Evolutionary conservation across 2,888 invertebrate species (phyloP).

Genomic region (Lysandra coridon): DNA sequence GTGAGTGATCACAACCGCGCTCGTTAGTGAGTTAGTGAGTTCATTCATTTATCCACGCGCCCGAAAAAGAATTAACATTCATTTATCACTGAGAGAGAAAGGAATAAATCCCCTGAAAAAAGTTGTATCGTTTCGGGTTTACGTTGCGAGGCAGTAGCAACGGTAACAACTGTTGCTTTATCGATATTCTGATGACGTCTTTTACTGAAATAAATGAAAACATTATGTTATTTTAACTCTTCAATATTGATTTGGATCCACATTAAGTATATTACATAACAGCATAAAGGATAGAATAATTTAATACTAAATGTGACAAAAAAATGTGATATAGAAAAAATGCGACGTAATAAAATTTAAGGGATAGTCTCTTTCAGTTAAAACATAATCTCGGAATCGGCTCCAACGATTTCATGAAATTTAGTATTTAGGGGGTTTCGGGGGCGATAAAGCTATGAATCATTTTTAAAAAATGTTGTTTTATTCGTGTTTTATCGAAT

Average conservation of each 20-base stretch:
- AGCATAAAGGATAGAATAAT: too few relatives aligned
- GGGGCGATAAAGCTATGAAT: too few relatives aligned
- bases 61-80: constrained; percentile 29
- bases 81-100: constrained; percentile 20
- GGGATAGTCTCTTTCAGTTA: too few relatives aligned
- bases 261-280: neutral
- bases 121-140: constrained; percentile 18
- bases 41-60: constrained; percentile 25
- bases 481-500: too few relatives aligned
- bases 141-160: neutral
- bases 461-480: too few relatives aligned
- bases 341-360: too few relatives aligned
- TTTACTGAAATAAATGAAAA: neutral
- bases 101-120: constrained; percentile 27
- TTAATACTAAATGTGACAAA: too few relatives aligned
- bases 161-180: neutral
- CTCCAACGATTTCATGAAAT: too few relatives aligned
- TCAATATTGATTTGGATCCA: neutral
- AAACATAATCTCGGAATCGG: too few relatives aligned
- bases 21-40: constrained; percentile 27
- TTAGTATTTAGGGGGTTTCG: too few relatives aligned
- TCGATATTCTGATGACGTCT: neutral
- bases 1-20: constrained; percentile 25
- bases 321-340: too few relatives aligned
- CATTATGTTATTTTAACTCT: neutral